A percentile compares a stretch with the other conserved stretches of the same genome.
Conservation (phyloP, 2,113 vertebrate species). For the Pterophyllum scalare region DNA sequence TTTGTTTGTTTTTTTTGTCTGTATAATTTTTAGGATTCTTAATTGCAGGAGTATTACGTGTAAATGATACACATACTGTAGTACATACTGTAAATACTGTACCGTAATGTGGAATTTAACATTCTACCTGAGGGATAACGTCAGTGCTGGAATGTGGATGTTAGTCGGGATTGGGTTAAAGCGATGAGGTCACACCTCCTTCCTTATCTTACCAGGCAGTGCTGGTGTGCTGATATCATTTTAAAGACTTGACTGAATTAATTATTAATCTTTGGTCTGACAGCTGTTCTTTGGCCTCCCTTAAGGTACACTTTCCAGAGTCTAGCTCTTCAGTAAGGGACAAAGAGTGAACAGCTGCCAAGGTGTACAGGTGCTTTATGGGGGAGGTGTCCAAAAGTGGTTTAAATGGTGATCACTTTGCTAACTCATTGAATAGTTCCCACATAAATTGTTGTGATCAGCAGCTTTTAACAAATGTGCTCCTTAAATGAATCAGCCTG, state of each 20-base stretch:
- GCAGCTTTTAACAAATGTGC: too few relatives aligned
- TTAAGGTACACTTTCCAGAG: neutral
- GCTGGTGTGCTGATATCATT: slow-evolving; percentile 39
- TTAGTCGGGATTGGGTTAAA: slow-evolving; percentile 18
- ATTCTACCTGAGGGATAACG: neutral
- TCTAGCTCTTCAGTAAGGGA: neutral
- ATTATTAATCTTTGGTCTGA: slow-evolving; percentile 65
- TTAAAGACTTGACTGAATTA: slow-evolving; percentile 54
- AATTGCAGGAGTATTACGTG: neutral
- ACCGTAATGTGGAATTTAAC: neutral
- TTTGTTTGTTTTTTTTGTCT: neutral
- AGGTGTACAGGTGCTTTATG: too few relatives aligned
- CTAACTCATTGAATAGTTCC: too few relatives aligned
- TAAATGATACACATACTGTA: neutral
- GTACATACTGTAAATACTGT: neutral
- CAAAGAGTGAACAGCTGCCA: neutral
- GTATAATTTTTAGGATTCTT: neutral
- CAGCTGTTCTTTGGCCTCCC: slow-evolving; percentile 39
- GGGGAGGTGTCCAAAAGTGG: too few relatives aligned
- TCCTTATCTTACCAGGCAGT: slow-evolving; percentile 25
- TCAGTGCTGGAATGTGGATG: neutral
- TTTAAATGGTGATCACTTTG: too few relatives aligned
- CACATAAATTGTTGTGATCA: too few relatives aligned
- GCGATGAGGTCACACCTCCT: slow-evolving; percentile 41
- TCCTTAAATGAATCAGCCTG: too few relatives aligned